Evolutionary conservation across 1,140 invertebrate species (phyloP).

Genomic region (Orchestia grillus): DNA sequence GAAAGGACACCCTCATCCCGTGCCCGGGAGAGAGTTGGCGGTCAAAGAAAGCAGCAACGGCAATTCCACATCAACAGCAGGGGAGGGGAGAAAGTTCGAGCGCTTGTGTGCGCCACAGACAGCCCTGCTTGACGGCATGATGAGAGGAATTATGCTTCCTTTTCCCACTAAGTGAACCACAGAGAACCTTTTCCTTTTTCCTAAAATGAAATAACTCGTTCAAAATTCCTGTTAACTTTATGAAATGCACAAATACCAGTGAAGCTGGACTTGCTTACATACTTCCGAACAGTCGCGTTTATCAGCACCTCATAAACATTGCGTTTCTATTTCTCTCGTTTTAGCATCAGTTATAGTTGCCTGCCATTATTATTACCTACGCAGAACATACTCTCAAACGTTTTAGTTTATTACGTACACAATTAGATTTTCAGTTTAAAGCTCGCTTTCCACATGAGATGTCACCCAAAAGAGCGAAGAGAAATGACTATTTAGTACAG

Average conservation of each 20-base stretch:
- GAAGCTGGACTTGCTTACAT: not conserved
- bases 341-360: no score
- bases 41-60: not conserved
- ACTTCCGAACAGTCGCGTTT: no score
- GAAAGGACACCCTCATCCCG: not conserved
- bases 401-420: no score
- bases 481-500: no score
- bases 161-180: not conserved
- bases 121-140: not conserved
- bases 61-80: not conserved
- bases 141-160: not conserved
- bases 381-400: no score
- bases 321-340: no score
- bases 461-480: no score
- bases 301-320: no score
- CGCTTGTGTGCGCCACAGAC: not conserved
- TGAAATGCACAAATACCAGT: not conserved
- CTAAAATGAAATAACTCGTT: not conserved
- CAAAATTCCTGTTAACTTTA: not conserved
- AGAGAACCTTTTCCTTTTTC: not conserved
- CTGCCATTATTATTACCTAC: no score
- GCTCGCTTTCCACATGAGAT: no score
- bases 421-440: no score
- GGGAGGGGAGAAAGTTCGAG: not conserved
- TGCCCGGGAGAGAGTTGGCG: not conserved